Evolutionary conservation across 35 echinoderm and acorn worm genomes (phyloP).

Genomic region (Ophiothrix spiculata): DNA sequence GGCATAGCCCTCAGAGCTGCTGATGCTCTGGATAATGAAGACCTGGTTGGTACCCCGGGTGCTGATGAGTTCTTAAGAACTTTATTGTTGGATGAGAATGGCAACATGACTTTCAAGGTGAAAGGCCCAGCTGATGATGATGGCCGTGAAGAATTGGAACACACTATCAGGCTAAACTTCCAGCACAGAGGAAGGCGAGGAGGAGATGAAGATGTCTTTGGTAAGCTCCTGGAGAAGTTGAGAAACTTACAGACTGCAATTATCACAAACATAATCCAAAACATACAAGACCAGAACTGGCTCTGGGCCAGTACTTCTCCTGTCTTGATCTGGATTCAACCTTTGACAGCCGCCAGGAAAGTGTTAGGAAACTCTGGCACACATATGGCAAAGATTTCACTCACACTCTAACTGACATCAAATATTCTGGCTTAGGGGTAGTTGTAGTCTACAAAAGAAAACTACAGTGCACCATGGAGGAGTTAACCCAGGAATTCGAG

Average conservation of each 20-base stretch:
- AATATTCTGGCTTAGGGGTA: neutral
- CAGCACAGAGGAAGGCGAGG: neutral
- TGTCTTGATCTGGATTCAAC: neutral
- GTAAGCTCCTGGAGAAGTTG: neutral
- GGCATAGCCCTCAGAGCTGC: neutral
- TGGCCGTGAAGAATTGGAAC: neutral
- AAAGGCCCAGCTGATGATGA: no score
- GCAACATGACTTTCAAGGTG: neutral
- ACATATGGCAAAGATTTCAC: neutral
- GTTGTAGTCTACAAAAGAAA: neutral
- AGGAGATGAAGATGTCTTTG: neutral
- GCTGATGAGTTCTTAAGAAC: neutral
- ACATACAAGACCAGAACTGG: neutral
- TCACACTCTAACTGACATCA: neutral
- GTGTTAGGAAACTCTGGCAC: neutral
- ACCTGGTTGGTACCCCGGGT: neutral
- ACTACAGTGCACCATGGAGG: neutral
- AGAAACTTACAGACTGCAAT: neutral
- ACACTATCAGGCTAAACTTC: neutral
- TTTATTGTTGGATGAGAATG: neutral
- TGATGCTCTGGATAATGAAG: neutral
- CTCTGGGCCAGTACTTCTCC: neutral
- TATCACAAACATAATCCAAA: neutral
- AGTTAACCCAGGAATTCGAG: neutral
- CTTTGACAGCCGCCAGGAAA: neutral